A percentile compares a stretch with the other conserved stretches of the same genome.
phyloP scores from a whole-genome alignment of 2,888 invertebrate species.

The Philereme transversata region DNA sequence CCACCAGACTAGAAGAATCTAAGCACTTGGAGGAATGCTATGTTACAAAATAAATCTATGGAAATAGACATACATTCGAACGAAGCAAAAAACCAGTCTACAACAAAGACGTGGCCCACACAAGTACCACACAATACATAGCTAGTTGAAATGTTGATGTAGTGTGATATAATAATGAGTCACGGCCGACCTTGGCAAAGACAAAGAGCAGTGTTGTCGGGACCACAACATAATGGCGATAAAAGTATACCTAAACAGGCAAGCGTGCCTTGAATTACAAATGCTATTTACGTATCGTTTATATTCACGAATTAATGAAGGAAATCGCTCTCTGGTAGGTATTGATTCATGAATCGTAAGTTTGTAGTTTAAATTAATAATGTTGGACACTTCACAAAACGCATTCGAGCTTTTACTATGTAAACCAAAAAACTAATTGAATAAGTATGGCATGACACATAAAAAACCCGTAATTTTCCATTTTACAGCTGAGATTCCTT shows the following conservation, averaged over 20 bases:
- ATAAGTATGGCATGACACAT: no score
- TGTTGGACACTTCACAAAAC: no score
- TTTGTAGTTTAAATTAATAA: background rate
- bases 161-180: constrained; percentile 42
- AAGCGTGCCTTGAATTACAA: constrained; percentile 60
- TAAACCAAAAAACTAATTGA: no score
- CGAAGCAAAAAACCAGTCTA: constrained; percentile 4
- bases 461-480: no score
- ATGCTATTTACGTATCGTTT: constrained; percentile 44
- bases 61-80: background rate
- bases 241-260: constrained; percentile 69
- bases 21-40: no score
- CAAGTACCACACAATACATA: constrained; percentile 2
- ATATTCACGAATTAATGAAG: constrained; percentile 57
- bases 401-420: no score
- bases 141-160: constrained; percentile 19
- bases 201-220: constrained; percentile 70
- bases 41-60: no score
- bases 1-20: no score
- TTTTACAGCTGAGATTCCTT: no score
- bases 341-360: constrained; percentile 20
- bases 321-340: constrained; percentile 35
- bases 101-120: constrained; percentile 1
- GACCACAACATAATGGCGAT: constrained; percentile 62
- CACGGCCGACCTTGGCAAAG: constrained; percentile 69